Evolutionary conservation across 35 echinoderm and acorn worm species (phyloP).

Genomic region (Patiria miniata): DNA sequence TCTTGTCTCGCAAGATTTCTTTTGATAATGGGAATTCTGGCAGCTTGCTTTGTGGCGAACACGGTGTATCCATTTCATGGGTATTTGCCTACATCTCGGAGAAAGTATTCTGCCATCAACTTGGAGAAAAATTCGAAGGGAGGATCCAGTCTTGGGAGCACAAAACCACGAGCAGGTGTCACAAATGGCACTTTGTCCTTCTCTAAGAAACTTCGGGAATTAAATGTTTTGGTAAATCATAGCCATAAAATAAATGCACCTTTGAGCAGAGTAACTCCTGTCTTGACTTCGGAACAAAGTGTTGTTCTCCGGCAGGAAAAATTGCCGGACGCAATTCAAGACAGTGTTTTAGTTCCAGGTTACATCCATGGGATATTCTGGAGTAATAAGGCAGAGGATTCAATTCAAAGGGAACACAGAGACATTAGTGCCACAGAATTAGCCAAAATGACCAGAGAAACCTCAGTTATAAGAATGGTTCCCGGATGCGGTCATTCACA

Average conservation of each 20-base stretch:
- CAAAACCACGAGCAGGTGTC: neutral
- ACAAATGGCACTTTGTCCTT: neutral
- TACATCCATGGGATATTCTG: neutral
- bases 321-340: too few species aligned
- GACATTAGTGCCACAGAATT: neutral
- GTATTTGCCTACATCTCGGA: neutral
- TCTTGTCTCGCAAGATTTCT: neutral
- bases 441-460: neutral
- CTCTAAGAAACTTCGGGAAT: neutral
- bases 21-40: neutral
- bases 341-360: too few species aligned
- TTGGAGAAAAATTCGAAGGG: neutral
- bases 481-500: slow-evolving; percentile 40
- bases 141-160: neutral
- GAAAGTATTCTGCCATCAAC: neutral
- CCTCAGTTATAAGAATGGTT: neutral
- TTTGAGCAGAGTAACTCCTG: neutral
- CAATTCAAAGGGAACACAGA: neutral
- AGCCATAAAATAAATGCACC: neutral
- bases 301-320: neutral
- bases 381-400: neutral
- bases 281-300: neutral
- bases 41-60: neutral
- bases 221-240: neutral
- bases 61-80: neutral